Conservation (phyloP, 2,797 vertebrate genomes). For the Borostomias antarcticus region DNA sequence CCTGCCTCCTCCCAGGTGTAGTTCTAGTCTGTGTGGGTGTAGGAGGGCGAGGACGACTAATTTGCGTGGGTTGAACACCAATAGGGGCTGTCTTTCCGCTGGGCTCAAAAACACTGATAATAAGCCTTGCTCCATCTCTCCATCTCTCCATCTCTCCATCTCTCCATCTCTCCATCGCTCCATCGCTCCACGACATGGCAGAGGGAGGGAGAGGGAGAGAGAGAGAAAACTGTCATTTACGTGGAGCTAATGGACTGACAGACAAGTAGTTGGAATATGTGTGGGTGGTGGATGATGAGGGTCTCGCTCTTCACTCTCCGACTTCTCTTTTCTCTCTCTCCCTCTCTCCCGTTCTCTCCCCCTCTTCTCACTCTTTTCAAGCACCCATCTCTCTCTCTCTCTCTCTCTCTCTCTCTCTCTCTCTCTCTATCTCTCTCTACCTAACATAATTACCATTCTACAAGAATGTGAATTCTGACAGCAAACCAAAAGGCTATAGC, state of each 20-base stretch:
- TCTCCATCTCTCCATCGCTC: not conserved
- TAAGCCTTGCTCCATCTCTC: conserved; percentile 70
- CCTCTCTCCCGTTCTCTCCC: conserved; percentile 16
- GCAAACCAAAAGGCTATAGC: not conserved
- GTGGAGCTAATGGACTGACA: conserved; percentile 76
- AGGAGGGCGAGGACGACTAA: conserved; percentile 71
- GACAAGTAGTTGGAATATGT: conserved; percentile 73
- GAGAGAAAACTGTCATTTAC: conserved; percentile 77
- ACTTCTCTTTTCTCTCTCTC: conserved; percentile 23
- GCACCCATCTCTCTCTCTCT: conserved; percentile 19
- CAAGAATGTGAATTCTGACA: conserved; percentile 4
- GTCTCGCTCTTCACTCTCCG: conserved; percentile 42
- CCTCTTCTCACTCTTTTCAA: not conserved
- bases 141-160: conserved; percentile 49
- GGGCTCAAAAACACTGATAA: conserved; percentile 54
- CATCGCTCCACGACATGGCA: not conserved
- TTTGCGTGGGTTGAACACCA: conserved; percentile 72
- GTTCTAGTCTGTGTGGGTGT: conserved; percentile 56
- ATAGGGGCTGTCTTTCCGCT: conserved; percentile 65
- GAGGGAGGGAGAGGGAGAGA: conserved; percentile 37
- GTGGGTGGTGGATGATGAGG: conserved; percentile 69
- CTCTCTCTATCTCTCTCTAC: conserved; percentile 12
- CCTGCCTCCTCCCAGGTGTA: conserved; percentile 55
- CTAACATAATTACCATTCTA: not conserved
- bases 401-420: conserved; percentile 20